Evolutionary conservation across 2,888 invertebrate species (phyloP).

Genomic region (Pollenia labialis): DNA sequence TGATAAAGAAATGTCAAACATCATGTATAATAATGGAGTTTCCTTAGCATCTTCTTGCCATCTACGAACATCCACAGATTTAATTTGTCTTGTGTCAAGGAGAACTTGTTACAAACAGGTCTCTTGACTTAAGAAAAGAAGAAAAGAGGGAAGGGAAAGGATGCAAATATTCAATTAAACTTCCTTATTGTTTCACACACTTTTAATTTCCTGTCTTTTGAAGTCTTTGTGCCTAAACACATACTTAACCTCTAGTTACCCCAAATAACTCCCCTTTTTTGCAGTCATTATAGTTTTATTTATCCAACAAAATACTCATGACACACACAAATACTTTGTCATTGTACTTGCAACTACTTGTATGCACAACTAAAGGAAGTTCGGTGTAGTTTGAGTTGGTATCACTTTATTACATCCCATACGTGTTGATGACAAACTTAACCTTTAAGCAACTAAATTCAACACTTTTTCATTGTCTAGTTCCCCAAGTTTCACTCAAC

Average conservation of each 20-base stretch:
- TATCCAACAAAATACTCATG: conserved; percentile 2
- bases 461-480: conserved; percentile 63
- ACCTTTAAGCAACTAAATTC: conserved; percentile 65
- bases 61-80: neutral
- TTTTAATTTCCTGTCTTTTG: conserved; percentile 70
- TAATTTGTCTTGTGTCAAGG: conserved; percentile 28
- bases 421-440: conserved; percentile 69
- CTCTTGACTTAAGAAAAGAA: neutral
- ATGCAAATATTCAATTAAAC: conserved; percentile 62
- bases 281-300: neutral
- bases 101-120: conserved; percentile 9
- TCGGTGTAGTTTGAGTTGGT: neutral
- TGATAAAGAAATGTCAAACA: conserved; percentile 66
- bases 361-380: neutral
- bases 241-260: conserved; percentile 17
- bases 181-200: conserved; percentile 66
- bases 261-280: neutral
- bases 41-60: no score
- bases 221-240: conserved; percentile 33
- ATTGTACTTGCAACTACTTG: neutral
- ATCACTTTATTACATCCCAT: conserved; percentile 30
- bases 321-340: conserved; percentile 14
- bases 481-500: conserved; percentile 29
- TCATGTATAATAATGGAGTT: neutral
- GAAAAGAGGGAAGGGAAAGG: neutral